Conservation (phyloP, 2,797 vertebrate species). For the Linurgus olivaceus region DNA sequence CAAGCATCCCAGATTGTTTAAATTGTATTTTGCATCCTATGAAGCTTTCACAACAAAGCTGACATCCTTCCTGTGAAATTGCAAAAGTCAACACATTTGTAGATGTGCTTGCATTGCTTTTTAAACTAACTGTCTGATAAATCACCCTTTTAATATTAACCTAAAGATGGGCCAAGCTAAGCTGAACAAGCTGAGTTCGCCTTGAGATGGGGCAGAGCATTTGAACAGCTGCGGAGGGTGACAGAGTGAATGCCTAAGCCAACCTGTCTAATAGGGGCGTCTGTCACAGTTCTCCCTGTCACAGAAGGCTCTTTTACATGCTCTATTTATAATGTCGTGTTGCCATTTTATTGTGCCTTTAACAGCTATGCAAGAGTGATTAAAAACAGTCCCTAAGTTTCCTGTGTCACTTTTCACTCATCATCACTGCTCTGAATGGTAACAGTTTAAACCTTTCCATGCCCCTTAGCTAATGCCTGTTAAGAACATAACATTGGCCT, state of each 20-base stretch:
- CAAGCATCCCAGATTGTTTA: not conserved
- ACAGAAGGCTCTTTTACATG: slow-evolving; percentile 45
- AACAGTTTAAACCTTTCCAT: slow-evolving; percentile 50
- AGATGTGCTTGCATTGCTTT: not conserved
- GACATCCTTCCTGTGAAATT: not conserved
- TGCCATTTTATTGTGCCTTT: slow-evolving; percentile 61
- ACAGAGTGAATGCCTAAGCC: slow-evolving; percentile 7
- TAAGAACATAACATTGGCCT: not conserved
- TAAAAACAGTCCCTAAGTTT: slow-evolving; percentile 53
- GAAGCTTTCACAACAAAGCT: not conserved
- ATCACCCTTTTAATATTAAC: not conserved
- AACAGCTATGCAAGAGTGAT: slow-evolving; percentile 41
- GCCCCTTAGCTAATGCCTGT: not conserved
- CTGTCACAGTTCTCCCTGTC: slow-evolving; percentile 28
- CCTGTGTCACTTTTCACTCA: slow-evolving; percentile 63
- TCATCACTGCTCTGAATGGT: slow-evolving; percentile 23
- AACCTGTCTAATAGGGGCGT: slow-evolving; percentile 4
- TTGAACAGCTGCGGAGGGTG: not conserved
- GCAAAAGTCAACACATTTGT: not conserved
- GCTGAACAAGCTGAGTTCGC: not conserved
- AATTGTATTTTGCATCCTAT: not conserved
- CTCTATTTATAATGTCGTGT: slow-evolving; percentile 52
- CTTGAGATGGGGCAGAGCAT: not conserved
- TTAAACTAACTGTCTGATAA: not conserved
- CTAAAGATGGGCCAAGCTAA: not conserved